Base-by-base conservation (phyloP, 2,113 vertebrate genomes). In the Menura novaehollandiae region DNA sequence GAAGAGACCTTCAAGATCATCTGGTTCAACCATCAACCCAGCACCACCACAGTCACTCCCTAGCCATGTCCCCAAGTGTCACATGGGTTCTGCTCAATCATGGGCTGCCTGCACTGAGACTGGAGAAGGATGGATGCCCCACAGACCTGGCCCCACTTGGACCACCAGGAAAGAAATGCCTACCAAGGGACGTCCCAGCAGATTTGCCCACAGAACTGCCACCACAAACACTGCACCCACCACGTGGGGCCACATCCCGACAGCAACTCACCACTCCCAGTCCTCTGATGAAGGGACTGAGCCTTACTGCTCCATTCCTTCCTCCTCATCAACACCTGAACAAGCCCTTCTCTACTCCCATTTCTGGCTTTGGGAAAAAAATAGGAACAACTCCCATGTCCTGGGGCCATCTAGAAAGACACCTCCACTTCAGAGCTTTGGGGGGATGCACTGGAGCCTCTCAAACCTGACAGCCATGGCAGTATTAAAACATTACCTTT, bases 381-480 rank as follows among this genome's bases (percentile, higher is more conserved):
- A 8, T 0, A 39, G 5, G 10, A 37, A 37, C 6, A 32, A 62
- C 5, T 47, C 35, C 30, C 6, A 33, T 21, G 7, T 44, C 28
- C 59, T 37, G 46, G 8, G 26, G 37, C 22, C 41, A 21, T 16
- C 33, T 5, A 30, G 32, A 69, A 52, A 35, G 46, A 14, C 44
- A n/a, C 3, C 27, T 77, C 32, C 35, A 8, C 33, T 19, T 19
- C 60, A 64, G 56, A 79, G 58, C 71, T 32, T 1, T 8, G 33
- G 35, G 53, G 13, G 43, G 19, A 74, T 1, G 39, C n/a, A 66
- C 22, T 11, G 67, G 68, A 81, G 64, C 1, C 10, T 62, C 71
- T 60, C 53, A 6, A 64, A 82, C 19, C n/a, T 2, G 0, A 37
- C 39, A 78, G 41, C 51, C 0, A 0, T 6, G 47, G 26, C 24